phyloP scores from a whole-genome alignment of 2,888 invertebrate species.

The Calameuta pallipes region DNA sequence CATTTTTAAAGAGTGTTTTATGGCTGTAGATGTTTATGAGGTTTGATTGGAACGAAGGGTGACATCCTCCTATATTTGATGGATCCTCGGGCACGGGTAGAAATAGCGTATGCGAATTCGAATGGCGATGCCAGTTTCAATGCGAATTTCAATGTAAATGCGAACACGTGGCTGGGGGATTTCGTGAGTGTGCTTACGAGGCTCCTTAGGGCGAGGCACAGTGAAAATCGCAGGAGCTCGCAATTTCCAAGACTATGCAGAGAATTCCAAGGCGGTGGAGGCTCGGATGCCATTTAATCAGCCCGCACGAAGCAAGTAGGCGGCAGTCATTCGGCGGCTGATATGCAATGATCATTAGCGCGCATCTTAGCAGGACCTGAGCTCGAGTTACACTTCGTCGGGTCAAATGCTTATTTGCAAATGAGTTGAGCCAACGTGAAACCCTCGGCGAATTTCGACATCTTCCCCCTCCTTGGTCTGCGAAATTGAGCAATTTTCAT shows the following conservation, averaged over 20 bases:
- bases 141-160: background rate
- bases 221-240: background rate
- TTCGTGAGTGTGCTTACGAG: background rate
- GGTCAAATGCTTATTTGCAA: slow-evolving; percentile 12
- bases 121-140: no score
- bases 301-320: slow-evolving; percentile 23
- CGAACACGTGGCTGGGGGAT: background rate
- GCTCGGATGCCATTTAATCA: slow-evolving; percentile 22
- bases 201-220: background rate
- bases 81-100: background rate
- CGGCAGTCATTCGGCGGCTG: slow-evolving; percentile 5
- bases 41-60: background rate
- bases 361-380: background rate
- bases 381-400: background rate
- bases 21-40: background rate
- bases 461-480: slow-evolving; percentile 15
- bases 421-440: slow-evolving; percentile 9
- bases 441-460: slow-evolving; percentile 11
- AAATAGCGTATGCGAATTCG: background rate
- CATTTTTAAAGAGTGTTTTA: background rate
- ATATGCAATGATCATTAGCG: slow-evolving; percentile 11
- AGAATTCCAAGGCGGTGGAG: slow-evolving; percentile 9
- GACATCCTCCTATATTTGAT: background rate
- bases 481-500: slow-evolving; percentile 45
- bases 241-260: background rate